Conservation (phyloP, 1,140 invertebrate genomes). For the Aphelenchoides besseyi region DNA sequence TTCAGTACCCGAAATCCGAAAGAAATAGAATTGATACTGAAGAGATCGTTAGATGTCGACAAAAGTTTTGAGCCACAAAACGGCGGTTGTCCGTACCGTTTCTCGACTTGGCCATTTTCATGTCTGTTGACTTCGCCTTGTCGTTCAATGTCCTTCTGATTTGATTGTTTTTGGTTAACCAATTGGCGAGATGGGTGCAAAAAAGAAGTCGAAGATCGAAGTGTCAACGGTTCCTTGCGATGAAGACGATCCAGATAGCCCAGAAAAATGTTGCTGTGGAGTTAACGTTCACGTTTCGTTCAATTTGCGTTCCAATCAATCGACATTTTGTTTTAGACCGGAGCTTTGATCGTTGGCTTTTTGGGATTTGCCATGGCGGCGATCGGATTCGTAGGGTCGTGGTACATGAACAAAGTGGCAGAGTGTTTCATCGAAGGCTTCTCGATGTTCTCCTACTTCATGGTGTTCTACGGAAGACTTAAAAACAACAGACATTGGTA, state of each 20-base stretch:
- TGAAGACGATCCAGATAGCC: not conserved
- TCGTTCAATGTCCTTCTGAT: too few relatives aligned
- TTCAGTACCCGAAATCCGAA: too few relatives aligned
- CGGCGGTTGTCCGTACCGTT: too few relatives aligned
- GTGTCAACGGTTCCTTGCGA: not conserved
- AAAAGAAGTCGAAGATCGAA: not conserved
- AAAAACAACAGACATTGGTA: conserved; percentile 12
- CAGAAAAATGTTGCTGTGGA: not conserved
- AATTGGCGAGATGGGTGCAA: not conserved
- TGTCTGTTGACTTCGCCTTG: too few relatives aligned
- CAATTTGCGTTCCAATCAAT: not conserved
- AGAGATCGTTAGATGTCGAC: too few relatives aligned
- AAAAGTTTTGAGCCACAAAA: too few relatives aligned
- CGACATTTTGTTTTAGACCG: not conserved
- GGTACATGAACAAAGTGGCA: not conserved
- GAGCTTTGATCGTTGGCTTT: conserved; percentile 2
- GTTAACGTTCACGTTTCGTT: not conserved
- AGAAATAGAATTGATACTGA: too few relatives aligned
- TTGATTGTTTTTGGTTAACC: not conserved
- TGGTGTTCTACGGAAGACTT: not conserved
- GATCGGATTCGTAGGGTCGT: not conserved
- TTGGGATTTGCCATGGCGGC: not conserved
- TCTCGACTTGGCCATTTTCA: too few relatives aligned
- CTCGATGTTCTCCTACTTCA: not conserved
- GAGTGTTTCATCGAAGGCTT: not conserved